These are phyloP conservation scores for Paedocypris micromegethes DNA, from an alignment of 2,797 vertebrate species.

Conservation along the genomic window DNA sequence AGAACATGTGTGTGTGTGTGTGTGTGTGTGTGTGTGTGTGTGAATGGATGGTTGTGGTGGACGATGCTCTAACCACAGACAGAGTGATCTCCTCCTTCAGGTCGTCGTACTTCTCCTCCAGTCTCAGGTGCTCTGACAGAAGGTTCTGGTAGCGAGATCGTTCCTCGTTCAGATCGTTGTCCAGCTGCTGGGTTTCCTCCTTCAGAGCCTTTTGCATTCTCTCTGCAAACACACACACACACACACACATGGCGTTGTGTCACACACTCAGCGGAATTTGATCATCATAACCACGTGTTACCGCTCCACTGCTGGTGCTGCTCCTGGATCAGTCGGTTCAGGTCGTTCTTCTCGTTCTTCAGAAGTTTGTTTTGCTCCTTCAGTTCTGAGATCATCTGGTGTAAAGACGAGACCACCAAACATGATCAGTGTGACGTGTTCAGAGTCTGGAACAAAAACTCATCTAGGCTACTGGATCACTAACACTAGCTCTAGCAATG, in stretches of 20 bases:
- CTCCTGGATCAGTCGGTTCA: slow-evolving; percentile 85
- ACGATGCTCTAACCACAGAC: slow-evolving; percentile 69
- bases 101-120: slow-evolving; percentile 95
- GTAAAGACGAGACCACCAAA: slow-evolving; percentile 35
- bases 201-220: slow-evolving; percentile 82
- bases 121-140: slow-evolving; percentile 87
- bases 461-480: too few relatives aligned
- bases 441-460: too few relatives aligned
- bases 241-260: not conserved
- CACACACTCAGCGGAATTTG: too few relatives aligned
- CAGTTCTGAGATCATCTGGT: slow-evolving; percentile 84
- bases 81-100: slow-evolving; percentile 85
- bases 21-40: not conserved
- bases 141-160: slow-evolving; percentile 95
- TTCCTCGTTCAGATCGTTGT: slow-evolving; percentile 92
- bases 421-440: slow-evolving; percentile 12
- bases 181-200: slow-evolving; percentile 89
- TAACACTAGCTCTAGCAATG: too few relatives aligned
- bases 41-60: not conserved
- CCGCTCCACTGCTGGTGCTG: slow-evolving; percentile 92
- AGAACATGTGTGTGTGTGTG: not conserved
- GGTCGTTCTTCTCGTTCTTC: slow-evolving; percentile 88
- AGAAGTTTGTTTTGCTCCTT: slow-evolving; percentile 86
- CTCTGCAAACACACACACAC: slow-evolving; percentile 63
- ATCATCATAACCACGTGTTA: slow-evolving; percentile 43